Evolutionary conservation across 2,797 vertebrate species (phyloP).

Genomic region (Brachyrhaphis roseni): DNA sequence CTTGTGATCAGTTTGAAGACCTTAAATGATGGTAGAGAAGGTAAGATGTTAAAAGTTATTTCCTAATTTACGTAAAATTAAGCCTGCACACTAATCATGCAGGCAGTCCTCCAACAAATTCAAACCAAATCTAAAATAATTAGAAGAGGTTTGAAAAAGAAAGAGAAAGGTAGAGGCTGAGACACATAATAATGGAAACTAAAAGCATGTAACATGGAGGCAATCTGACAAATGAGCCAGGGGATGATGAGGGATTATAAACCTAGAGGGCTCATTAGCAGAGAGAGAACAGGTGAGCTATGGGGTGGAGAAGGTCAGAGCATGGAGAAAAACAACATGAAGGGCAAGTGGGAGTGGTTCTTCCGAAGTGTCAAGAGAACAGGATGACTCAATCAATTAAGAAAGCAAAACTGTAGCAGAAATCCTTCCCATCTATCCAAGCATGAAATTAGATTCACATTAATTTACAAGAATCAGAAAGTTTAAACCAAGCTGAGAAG

Average conservation of each 20-base stretch:
- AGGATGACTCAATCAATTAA: constrained; percentile 16
- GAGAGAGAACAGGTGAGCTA: constrained; percentile 19
- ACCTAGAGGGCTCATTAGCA: constrained; percentile 19
- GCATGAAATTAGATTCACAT: neutral
- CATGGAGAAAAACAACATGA: neutral
- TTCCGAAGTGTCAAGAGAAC: neutral
- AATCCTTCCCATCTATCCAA: neutral
- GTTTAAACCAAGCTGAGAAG: neutral
- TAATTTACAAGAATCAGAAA: constrained; percentile 1
- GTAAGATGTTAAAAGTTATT: neutral
- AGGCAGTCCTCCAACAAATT: neutral
- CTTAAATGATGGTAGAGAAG: neutral
- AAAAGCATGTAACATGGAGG: neutral
- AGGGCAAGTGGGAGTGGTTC: neutral
- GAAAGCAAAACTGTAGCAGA: neutral
- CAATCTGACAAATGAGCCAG: constrained; percentile 5
- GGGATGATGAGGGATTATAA: neutral
- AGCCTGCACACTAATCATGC: neutral
- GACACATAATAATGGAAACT: neutral
- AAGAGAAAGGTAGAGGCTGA: neutral
- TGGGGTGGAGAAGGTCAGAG: constrained; percentile 5
- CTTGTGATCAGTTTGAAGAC: neutral
- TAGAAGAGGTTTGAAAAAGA: neutral
- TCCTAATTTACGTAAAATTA: neutral
- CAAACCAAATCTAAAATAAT: neutral